Evolutionary conservation across 2,113 vertebrate genomes (phyloP).

Genomic region (Prunella fulvescens): DNA sequence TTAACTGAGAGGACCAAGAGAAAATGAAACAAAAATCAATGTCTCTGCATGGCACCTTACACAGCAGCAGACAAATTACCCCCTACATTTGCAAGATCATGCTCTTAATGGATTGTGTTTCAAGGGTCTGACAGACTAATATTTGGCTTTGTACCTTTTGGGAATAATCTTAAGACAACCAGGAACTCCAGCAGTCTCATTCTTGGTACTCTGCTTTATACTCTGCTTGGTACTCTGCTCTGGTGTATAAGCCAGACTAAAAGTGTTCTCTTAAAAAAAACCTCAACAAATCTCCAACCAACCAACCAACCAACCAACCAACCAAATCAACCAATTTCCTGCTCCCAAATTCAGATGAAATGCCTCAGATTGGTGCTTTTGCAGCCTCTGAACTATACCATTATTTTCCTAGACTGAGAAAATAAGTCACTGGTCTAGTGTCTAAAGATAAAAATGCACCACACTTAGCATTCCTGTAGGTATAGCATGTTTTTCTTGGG

Average conservation of each 20-base stretch:
- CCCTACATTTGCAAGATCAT: background rate
- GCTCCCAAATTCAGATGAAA: background rate
- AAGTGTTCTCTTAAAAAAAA: background rate
- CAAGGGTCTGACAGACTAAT: background rate
- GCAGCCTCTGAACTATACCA: background rate
- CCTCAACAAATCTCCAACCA: background rate
- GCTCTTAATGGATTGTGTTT: background rate
- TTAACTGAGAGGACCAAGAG: background rate
- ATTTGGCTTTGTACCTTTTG: background rate
- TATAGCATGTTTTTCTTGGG: background rate
- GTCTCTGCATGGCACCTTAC: background rate
- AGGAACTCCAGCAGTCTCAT: background rate
- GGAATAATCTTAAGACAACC: background rate
- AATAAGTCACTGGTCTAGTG: background rate
- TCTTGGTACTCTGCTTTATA: background rate
- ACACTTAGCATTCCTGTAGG: background rate
- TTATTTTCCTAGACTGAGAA: background rate
- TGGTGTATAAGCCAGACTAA: background rate
- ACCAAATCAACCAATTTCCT: rapidly evolving
- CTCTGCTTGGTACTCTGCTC: background rate
- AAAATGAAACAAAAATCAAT: background rate
- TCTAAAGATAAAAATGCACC: background rate
- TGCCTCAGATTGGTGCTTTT: background rate
- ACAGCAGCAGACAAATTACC: background rate
- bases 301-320: background rate